These are phyloP conservation scores for Dendroctonus valens DNA, from an alignment of 1,140 invertebrate genomes.

Conservation along the genomic window DNA sequence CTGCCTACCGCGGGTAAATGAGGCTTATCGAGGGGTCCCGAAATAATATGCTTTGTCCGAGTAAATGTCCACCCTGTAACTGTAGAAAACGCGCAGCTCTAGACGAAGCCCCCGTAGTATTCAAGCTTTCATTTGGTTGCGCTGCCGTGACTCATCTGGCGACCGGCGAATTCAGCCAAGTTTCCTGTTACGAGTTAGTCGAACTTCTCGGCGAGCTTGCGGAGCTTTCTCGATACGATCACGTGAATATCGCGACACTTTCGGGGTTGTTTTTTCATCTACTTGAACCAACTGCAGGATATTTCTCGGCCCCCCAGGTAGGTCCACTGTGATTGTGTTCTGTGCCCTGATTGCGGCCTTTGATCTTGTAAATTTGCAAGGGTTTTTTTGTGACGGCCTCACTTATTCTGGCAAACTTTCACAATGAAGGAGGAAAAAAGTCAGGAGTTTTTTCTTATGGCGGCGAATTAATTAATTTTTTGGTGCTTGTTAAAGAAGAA, in stretches of 20 bases:
- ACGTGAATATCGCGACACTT: slow-evolving; percentile 14
- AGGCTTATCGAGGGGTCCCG: too few relatives aligned
- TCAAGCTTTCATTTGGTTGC: slow-evolving; percentile 18
- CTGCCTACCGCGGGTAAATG: too few relatives aligned
- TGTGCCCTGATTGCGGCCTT: too few relatives aligned
- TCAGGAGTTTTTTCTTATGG: too few relatives aligned
- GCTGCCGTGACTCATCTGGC: slow-evolving; percentile 24
- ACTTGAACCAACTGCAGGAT: background rate
- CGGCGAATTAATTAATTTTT: too few relatives aligned
- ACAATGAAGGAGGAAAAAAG: too few relatives aligned
- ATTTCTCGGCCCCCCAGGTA: background rate
- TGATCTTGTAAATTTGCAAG: too few relatives aligned
- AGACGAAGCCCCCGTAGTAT: background rate
- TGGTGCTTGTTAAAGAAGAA: too few relatives aligned
- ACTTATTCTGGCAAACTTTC: too few relatives aligned
- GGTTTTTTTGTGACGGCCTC: too few relatives aligned
- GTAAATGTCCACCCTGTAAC: slow-evolving; percentile 22
- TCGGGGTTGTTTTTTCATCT: slow-evolving; percentile 1
- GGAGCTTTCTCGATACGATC: slow-evolving; percentile 11
- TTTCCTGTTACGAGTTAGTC: slow-evolving; percentile 24
- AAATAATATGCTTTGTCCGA: too few relatives aligned
- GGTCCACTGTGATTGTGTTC: background rate
- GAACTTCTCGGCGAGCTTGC: slow-evolving; percentile 8
- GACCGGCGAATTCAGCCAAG: slow-evolving; percentile 23
- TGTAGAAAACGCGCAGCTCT: slow-evolving; percentile 10